These are phyloP conservation scores for Thera britannica DNA, from an alignment of 2,888 invertebrate genomes.

Conservation along the genomic window DNA sequence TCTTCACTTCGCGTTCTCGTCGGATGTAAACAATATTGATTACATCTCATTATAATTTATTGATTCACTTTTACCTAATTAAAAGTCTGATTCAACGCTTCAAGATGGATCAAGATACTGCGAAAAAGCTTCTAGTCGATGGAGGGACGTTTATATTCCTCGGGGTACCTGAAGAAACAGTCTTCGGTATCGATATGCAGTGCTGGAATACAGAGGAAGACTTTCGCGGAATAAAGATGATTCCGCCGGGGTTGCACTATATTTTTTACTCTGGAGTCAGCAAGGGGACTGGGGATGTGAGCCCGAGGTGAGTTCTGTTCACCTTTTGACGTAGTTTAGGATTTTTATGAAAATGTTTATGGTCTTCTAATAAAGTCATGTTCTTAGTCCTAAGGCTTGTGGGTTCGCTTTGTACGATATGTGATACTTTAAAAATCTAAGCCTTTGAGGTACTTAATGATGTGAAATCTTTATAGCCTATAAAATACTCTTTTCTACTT, in stretches of 20 bases:
- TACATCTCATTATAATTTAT: conserved; percentile 53
- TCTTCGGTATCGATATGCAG: conserved; percentile 96
- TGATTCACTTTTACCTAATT: conserved; percentile 36
- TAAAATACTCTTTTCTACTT: background rate
- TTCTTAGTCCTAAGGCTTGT: background rate
- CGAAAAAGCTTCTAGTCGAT: conserved; percentile 89
- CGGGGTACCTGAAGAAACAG: conserved; percentile 94
- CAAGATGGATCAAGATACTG: conserved; percentile 90
- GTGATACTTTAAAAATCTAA: background rate
- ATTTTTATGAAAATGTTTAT: background rate
- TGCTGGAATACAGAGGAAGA: conserved; percentile 95
- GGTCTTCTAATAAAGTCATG: background rate
- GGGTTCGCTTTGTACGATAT: background rate
- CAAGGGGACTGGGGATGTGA: conserved; percentile 85
- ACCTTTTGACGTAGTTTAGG: background rate
- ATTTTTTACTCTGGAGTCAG: conserved; percentile 93
- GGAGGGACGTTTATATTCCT: conserved; percentile 94
- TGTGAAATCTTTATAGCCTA: background rate
- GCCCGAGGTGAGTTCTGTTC: conserved; percentile 84
- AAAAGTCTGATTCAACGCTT: conserved; percentile 30
- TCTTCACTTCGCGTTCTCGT: too few species aligned
- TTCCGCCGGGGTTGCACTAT: conserved; percentile 98
- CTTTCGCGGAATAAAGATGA: conserved; percentile 99
- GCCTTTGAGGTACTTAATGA: too few species aligned
- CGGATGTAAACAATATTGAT: conserved; percentile 54